A percentile compares a stretch with the other conserved stretches of the same genome.
phyloP scores from a whole-genome alignment of 2,113 vertebrate genomes.

The Loxodonta africana region DNA sequence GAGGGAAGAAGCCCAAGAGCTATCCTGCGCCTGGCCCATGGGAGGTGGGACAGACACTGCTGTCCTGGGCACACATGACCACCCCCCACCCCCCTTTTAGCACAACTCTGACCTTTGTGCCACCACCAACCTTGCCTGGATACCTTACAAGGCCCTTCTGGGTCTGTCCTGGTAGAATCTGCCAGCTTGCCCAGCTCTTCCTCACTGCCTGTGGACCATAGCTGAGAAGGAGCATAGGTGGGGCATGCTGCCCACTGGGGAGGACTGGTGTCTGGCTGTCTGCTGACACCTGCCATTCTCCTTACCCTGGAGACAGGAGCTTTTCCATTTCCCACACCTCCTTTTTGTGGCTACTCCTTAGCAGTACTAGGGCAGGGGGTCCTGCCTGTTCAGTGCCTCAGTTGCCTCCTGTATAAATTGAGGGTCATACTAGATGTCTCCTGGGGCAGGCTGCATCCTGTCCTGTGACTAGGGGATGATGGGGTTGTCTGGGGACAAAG shows the following conservation, averaged over 20 bases:
- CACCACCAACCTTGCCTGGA: not conserved
- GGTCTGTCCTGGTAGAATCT: not conserved
- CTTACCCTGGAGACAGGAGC: not conserved
- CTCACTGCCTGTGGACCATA: not conserved
- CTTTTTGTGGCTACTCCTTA: not conserved
- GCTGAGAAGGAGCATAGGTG: not conserved
- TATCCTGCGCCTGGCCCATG: not conserved
- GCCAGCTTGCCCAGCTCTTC: not conserved
- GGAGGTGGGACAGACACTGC: not conserved
- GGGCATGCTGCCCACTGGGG: not conserved
- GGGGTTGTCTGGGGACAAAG: slow-evolving; percentile 78
- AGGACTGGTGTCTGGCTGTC: not conserved
- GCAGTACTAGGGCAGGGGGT: not conserved
- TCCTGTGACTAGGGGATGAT: slow-evolving; percentile 51
- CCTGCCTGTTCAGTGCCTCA: not conserved
- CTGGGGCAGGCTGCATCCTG: slow-evolving; percentile 16
- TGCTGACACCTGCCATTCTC: not conserved
- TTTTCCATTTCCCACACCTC: not conserved
- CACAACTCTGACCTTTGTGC: not conserved
- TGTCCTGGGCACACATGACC: not conserved
- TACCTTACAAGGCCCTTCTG: not conserved
- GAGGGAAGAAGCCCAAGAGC: not conserved
- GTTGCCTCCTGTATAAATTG: not conserved
- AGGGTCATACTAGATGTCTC: slow-evolving; percentile 29
- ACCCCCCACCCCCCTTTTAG: not conserved